These are phyloP conservation scores for Drosophila neoperkinsi DNA, from an alignment of 2,888 invertebrate species.

Conservation along the genomic window DNA sequence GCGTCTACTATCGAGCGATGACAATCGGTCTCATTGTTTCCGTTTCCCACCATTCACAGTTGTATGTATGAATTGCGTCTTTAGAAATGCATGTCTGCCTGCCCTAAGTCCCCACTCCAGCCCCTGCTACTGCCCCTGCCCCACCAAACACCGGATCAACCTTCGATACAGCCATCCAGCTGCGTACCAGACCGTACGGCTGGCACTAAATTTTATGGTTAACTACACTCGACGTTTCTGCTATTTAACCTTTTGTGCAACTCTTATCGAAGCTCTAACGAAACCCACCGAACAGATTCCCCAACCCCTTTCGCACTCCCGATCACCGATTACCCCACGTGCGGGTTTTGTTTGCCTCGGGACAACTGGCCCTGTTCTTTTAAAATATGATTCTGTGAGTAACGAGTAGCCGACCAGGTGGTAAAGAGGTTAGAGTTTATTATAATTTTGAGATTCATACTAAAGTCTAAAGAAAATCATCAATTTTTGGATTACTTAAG, in stretches of 20 bases:
- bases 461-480: constrained; percentile 1
- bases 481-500: background rate
- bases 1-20: constrained; percentile 70
- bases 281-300: constrained; percentile 12
- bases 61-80: constrained; percentile 68
- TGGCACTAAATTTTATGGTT: constrained; percentile 73
- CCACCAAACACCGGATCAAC: constrained; percentile 20
- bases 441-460: constrained; percentile 17
- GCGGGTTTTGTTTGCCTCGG: constrained; percentile 52
- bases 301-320: constrained; percentile 7
- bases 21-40: constrained; percentile 84
- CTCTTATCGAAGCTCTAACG: constrained; percentile 54
- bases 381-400: constrained; percentile 33
- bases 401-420: constrained; percentile 19
- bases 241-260: constrained; percentile 75
- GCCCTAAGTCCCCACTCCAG: background rate
- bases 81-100: constrained; percentile 35
- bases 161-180: constrained; percentile 54
- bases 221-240: constrained; percentile 63
- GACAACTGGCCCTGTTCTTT: constrained; percentile 26
- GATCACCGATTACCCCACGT: constrained; percentile 53
- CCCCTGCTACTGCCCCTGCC: background rate
- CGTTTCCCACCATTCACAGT: constrained; percentile 73
- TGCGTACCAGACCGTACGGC: constrained; percentile 55
- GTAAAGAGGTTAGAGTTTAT: constrained; percentile 18